Percentiles rank a stretch among this genome's conserved stretches.
Evolutionary conservation across 2,888 invertebrate genomes (phyloP).

Genomic region (Eristalinus aeneus): DNA sequence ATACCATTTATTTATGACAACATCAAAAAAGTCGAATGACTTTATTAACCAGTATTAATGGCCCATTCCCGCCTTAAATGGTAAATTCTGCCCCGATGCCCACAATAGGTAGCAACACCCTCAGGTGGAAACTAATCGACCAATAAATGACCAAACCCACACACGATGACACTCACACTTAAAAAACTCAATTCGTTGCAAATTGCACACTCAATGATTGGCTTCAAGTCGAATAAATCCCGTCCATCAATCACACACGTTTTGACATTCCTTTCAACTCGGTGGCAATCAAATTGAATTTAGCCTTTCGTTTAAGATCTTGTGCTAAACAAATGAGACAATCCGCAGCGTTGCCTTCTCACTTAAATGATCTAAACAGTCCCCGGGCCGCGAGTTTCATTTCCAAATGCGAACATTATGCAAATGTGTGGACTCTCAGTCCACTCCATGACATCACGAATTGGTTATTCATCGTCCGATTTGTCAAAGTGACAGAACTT

Average conservation of each 20-base stretch:
- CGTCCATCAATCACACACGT: background rate
- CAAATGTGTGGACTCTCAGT: conserved; percentile 9
- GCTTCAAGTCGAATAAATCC: background rate
- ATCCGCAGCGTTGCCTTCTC: background rate
- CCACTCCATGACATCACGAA: conserved; percentile 38
- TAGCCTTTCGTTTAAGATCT: background rate
- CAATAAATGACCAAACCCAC: background rate
- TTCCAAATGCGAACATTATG: conserved; percentile 26
- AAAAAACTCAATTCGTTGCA: background rate
- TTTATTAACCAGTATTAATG: background rate
- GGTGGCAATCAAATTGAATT: background rate
- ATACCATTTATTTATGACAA: background rate
- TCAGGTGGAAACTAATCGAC: background rate
- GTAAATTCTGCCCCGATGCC: background rate
- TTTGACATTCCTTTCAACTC: background rate
- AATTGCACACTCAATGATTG: background rate
- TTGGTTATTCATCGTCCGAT: conserved; percentile 16
- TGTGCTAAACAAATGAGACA: background rate
- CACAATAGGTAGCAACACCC: background rate
- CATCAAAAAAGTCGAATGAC: background rate
- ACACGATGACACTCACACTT: background rate
- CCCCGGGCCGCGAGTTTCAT: background rate
- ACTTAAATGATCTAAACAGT: background rate
- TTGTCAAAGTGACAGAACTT: background rate
- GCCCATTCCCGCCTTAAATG: background rate